Evolutionary conservation across 2,113 vertebrate genomes (phyloP), one percentile per base, ranked within the genome.

Genomic region (Chionis minor): DNA sequence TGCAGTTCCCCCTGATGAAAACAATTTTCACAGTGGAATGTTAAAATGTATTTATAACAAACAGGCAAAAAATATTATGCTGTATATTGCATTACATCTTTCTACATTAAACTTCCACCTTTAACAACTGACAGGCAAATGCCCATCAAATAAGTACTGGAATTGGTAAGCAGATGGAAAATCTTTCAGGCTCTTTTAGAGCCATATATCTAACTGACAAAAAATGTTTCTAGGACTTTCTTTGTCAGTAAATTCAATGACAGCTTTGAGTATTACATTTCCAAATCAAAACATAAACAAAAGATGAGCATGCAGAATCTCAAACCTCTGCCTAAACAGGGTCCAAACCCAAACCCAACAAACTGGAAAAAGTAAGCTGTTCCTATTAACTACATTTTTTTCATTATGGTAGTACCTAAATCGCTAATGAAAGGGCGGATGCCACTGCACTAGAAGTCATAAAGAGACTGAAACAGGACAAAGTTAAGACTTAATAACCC

Each of bases 401-500:
- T 67, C 87, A 55, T 80, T 90, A 65, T 13, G 30, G 56, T 38
- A 67, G 58, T 11, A 95, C 33, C 40, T 49, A 82, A 85, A 85
- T 22, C 30, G 61, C 30, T n/a, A 56, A 82, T 28, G 35, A 90
- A 72, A 77, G 45, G 81, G 78, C 10, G 5, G 84, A 91, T 82
- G 84, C 54, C 73, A 69, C 58, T 16, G 78, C 40, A 38, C 54
- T 49, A 40, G 7, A 66, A 91, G 89, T 63, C 24, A 1, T 83
- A 92, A 92, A 95, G 32, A 72, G 56, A 44, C 23, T 55, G n/a
- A 91, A 88, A 95, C 21, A 70, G n/a, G 67, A 70, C 13, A 9
- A 88, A 94, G 40, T 40, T 62, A 92, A 91, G 86, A 20, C 49
- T 91, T 94, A 94, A 97, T 81, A 86, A 89, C 49, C 61, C 40